phyloP scores from a whole-genome alignment of 2,888 invertebrate species.

The Lochmaea capreae region DNA sequence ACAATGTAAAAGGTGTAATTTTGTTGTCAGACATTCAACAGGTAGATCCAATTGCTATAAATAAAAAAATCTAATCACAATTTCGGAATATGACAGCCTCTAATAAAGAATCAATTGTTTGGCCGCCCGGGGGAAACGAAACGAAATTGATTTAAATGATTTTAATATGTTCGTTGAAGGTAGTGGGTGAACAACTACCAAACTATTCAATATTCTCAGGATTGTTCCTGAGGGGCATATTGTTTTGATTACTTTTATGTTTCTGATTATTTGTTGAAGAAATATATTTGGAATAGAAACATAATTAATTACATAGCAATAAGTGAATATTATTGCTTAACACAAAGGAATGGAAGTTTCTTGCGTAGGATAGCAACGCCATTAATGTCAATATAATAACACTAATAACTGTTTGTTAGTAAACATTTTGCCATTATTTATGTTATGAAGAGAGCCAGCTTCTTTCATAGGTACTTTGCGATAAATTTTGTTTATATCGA shows the following conservation, averaged over 20 bases:
- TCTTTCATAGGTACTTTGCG: too few relatives aligned
- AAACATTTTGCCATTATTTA: background rate
- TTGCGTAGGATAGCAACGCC: background rate
- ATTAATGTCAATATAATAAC: background rate
- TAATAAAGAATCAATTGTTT: constrained; percentile 41
- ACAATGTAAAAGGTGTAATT: constrained; percentile 35
- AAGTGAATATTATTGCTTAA: background rate
- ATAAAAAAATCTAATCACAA: constrained; percentile 40
- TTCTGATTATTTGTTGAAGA: too few relatives aligned
- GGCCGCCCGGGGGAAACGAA: constrained; percentile 28
- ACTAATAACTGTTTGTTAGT: background rate
- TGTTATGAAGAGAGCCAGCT: background rate
- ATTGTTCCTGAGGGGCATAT: background rate
- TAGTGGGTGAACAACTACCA: constrained; percentile 17
- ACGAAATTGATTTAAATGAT: constrained; percentile 26
- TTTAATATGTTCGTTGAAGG: constrained; percentile 27
- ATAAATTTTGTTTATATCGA: too few relatives aligned
- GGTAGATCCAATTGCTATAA: constrained; percentile 35
- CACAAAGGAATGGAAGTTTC: background rate
- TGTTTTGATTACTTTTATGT: background rate
- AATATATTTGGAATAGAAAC: too few relatives aligned
- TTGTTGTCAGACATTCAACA: constrained; percentile 32
- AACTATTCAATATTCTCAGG: background rate
- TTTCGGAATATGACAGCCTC: constrained; percentile 37
- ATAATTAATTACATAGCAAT: too few relatives aligned